phyloP scores from a whole-genome alignment of 1,140 invertebrate genomes.

The Nebria ingens region DNA sequence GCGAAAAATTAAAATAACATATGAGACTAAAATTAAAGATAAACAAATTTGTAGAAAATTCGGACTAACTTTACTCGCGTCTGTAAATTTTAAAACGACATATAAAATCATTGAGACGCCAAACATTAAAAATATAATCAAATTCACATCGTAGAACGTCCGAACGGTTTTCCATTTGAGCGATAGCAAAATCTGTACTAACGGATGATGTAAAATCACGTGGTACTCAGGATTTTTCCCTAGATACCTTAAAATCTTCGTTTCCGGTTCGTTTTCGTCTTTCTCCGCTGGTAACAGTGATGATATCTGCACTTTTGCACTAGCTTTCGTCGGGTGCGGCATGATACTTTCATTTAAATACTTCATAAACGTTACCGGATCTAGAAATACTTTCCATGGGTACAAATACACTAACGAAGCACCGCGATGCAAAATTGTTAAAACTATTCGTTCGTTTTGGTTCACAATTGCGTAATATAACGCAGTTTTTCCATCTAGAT shows the following conservation, averaged over 20 bases:
- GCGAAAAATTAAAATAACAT: neutral
- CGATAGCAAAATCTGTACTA: neutral
- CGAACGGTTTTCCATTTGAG: slow-evolving; percentile 1
- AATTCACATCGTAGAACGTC: neutral
- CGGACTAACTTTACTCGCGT: neutral
- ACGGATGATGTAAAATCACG: neutral
- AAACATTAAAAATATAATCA: slow-evolving; percentile 1
- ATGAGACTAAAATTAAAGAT: neutral
- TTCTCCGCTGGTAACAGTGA: neutral
- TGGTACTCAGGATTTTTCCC: slow-evolving; percentile 1
- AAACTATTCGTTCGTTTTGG: neutral
- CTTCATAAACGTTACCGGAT: neutral
- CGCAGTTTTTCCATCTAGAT: neutral
- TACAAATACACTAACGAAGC: neutral
- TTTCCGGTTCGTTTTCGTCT: neutral
- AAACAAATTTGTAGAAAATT: neutral
- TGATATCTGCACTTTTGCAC: neutral
- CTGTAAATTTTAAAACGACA: neutral
- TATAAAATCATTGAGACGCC: neutral
- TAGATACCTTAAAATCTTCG: neutral
- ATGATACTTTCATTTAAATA: slow-evolving; percentile 6
- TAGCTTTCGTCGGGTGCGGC: neutral
- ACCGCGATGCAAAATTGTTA: neutral
- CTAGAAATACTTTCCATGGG: neutral
- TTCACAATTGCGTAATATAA: neutral